Evolutionary conservation across 2,888 invertebrate genomes (phyloP).

Genomic region (Sepioteuthis lessoniana): DNA sequence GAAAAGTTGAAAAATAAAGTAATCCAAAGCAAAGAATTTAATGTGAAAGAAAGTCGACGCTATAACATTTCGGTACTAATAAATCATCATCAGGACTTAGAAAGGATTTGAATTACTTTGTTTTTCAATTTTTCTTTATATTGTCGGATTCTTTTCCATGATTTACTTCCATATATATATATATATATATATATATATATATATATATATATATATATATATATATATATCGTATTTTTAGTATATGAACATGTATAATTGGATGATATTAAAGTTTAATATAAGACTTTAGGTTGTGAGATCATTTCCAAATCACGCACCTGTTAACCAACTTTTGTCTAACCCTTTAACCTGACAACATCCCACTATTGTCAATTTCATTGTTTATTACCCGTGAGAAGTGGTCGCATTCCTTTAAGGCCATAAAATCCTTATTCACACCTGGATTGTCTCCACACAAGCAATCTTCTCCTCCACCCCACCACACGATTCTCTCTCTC

Average conservation of each 20-base stretch:
- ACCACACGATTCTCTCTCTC: not conserved
- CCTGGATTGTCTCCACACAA: not conserved
- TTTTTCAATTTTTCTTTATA: no score
- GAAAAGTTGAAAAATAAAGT: no score
- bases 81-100: no score
- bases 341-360: not conserved
- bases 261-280: not conserved
- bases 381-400: slow-evolving; percentile 33
- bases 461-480: not conserved
- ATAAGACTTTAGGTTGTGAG: not conserved
- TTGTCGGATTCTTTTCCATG: no score
- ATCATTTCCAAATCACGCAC: not conserved
- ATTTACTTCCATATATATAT: no score
- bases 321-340: not conserved
- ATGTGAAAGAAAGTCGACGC: no score
- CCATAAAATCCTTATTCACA: not conserved
- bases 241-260: no score
- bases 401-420: not conserved
- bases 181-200: no score
- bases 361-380: not conserved
- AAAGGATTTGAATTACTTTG: no score
- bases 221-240: not conserved
- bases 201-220: not conserved
- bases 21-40: no score
- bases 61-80: no score